Evolutionary conservation across 2,888 invertebrate genomes (phyloP).

Genomic region (Calameuta idolon): DNA sequence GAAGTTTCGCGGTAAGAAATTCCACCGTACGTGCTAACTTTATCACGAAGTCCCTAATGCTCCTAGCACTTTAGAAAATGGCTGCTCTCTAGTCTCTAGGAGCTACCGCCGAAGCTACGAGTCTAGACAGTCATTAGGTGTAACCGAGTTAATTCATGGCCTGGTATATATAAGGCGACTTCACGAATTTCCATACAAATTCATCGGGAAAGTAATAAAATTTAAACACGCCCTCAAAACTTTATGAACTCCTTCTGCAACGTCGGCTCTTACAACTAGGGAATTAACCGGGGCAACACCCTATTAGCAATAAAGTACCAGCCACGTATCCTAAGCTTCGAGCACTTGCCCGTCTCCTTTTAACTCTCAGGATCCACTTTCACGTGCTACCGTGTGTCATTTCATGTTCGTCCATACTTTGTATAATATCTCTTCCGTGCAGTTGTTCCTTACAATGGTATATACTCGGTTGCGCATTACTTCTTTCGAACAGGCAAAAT

Average conservation of each 20-base stretch:
- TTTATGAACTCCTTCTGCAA: conserved; percentile 33
- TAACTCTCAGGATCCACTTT: background rate
- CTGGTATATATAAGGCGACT: conserved; percentile 21
- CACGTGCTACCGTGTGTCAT: background rate
- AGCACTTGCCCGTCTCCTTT: background rate
- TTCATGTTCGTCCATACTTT: conserved; percentile 11
- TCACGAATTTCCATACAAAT: conserved; percentile 59
- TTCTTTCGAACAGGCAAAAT: background rate
- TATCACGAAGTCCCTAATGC: background rate
- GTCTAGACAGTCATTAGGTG: conserved; percentile 43
- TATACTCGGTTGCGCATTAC: background rate
- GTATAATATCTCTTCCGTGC: conserved; percentile 15
- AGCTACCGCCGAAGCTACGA: conserved; percentile 5
- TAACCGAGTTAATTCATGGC: conserved; percentile 48
- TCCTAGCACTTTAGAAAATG: background rate
- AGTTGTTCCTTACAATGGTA: background rate
- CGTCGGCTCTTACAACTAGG: conserved; percentile 35
- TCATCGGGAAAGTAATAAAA: conserved; percentile 55
- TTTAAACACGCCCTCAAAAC: conserved; percentile 50
- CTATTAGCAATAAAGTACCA: conserved; percentile 59
- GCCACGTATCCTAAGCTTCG: conserved; percentile 27
- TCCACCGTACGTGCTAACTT: background rate
- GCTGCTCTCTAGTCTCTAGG: background rate
- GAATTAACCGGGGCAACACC: conserved; percentile 54
- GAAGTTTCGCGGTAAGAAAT: background rate